Conservation (phyloP, 1,140 invertebrate species). For the Drosophila paulistorum region DNA sequence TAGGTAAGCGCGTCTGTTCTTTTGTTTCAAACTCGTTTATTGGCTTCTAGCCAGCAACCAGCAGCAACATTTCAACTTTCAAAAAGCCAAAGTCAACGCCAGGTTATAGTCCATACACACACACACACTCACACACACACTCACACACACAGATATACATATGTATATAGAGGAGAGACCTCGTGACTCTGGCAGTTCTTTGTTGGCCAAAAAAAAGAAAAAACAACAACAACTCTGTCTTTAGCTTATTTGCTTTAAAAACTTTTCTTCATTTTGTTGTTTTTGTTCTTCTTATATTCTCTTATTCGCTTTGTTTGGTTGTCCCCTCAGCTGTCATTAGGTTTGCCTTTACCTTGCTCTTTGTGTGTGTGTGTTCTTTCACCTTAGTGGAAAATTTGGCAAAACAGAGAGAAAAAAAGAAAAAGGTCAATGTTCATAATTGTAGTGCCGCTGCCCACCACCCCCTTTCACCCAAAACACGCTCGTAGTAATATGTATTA, state of each 20-base stretch:
- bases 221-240: slow-evolving; percentile 51
- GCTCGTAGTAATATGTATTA: slow-evolving; percentile 36
- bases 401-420: slow-evolving; percentile 5
- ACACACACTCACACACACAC: slow-evolving; percentile 9
- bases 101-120: slow-evolving; percentile 53
- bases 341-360: slow-evolving; percentile 22
- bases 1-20: slow-evolving; percentile 69
- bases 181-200: slow-evolving; percentile 42
- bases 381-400: slow-evolving; percentile 63
- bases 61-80: slow-evolving; percentile 69
- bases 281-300: slow-evolving; percentile 28
- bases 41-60: slow-evolving; percentile 50
- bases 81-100: slow-evolving; percentile 69
- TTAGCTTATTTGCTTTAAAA: slow-evolving; percentile 53
- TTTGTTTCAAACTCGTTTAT: slow-evolving; percentile 79
- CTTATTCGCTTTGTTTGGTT: slow-evolving; percentile 31
- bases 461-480: slow-evolving; percentile 18
- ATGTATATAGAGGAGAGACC: slow-evolving; percentile 34
- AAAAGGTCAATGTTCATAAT: slow-evolving; percentile 79
- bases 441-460: slow-evolving; percentile 41
- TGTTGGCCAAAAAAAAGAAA: slow-evolving; percentile 63
- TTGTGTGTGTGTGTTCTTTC: slow-evolving; percentile 23
- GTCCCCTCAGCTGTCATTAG: slow-evolving; percentile 37
- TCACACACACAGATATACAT: slow-evolving; percentile 6
- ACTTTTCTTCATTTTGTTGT: slow-evolving; percentile 42